Conservation (phyloP, 2,888 invertebrate species). For the Drosophila stalkeri region DNA sequence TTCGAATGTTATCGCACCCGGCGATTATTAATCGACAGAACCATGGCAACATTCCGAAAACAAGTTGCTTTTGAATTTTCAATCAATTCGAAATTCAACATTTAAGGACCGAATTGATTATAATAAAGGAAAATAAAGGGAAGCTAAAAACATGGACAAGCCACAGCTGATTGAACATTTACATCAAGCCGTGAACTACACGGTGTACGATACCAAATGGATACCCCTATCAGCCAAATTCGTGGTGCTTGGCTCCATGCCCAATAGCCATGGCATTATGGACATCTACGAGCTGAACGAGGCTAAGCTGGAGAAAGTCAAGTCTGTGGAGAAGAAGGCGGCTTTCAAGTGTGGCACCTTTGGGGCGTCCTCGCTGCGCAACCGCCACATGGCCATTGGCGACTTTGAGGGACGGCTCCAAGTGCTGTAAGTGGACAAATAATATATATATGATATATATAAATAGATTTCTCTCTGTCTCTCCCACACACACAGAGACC, state of each 20-base stretch:
- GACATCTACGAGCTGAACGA: constrained; percentile 92
- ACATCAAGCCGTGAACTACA: constrained; percentile 93
- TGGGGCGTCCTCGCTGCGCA: constrained; percentile 93
- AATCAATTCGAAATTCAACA: constrained; percentile 9
- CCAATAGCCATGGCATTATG: constrained; percentile 93
- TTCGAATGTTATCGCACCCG: neutral
- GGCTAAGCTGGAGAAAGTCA: constrained; percentile 89
- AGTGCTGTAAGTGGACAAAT: constrained; percentile 88
- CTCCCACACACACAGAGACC: constrained; percentile 87
- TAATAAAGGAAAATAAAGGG: neutral
- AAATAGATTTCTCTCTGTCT: neutral
- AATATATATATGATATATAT: too few species aligned
- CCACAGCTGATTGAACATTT: constrained; percentile 96
- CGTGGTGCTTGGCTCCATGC: constrained; percentile 93
- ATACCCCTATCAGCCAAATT: constrained; percentile 97
- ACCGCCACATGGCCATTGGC: constrained; percentile 94
- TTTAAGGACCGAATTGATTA: constrained; percentile 3
- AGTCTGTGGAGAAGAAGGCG: constrained; percentile 91
- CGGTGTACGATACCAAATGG: constrained; percentile 97
- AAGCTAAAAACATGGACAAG: constrained; percentile 87
- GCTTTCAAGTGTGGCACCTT: constrained; percentile 97
- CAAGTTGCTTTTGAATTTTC: constrained; percentile 16
- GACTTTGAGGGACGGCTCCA: constrained; percentile 94
- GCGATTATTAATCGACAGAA: constrained; percentile 2
- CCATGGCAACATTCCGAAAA: constrained; percentile 41